These are phyloP conservation scores for Sapayoa aenigma DNA, from an alignment of 2,113 vertebrate species.

Conservation along the genomic window DNA sequence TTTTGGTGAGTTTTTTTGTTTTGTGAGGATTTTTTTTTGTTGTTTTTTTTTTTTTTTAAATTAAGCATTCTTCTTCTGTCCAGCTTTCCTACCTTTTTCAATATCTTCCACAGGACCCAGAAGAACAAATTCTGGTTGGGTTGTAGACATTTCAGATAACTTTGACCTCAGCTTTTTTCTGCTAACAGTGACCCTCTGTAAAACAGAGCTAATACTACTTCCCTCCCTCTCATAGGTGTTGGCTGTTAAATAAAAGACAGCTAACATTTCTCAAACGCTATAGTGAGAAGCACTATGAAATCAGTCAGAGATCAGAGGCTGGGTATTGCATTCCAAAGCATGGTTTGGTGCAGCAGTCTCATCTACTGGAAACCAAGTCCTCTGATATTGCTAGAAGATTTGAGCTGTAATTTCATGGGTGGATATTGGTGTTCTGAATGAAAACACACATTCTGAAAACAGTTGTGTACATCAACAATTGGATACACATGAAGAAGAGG, in stretches of 20 bases:
- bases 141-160: background rate
- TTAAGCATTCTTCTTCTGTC: background rate
- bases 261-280: background rate
- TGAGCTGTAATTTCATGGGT: background rate
- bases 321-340: background rate
- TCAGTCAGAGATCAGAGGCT: background rate
- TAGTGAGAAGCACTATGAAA: background rate
- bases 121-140: background rate
- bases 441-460: background rate
- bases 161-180: conserved; percentile 16
- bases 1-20: background rate
- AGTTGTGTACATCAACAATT: background rate
- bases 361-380: background rate
- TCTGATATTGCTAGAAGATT: background rate
- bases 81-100: background rate
- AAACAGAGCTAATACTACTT: background rate
- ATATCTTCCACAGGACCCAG: background rate
- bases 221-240: conserved; percentile 13
- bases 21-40: background rate
- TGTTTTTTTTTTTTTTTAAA: background rate
- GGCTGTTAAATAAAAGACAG: background rate
- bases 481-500: background rate
- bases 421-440: background rate
- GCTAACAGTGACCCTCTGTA: background rate
- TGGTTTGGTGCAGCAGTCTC: background rate